Evolutionary conservation across 2,888 invertebrate species (phyloP), one percentile per base, ranked within the genome.

Genomic region (Hecatera dysodea): DNA sequence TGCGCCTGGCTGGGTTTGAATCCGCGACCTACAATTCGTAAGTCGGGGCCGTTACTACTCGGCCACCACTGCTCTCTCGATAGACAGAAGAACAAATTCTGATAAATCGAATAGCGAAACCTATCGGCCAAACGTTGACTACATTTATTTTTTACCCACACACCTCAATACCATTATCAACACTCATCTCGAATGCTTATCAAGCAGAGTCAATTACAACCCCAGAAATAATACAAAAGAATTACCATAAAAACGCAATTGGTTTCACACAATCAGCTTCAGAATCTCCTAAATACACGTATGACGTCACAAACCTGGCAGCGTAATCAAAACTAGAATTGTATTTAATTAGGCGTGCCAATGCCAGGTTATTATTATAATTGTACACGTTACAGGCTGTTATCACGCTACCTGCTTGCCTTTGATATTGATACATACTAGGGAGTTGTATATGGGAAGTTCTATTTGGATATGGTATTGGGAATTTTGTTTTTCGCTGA

Each of bases 361-460:
- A 82, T 53, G 61, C 52, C 3, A 71, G 69, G 81, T 82, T 79
- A 63, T 77, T 74, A 81, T 83, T 84, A 83, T 88, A 89, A 89
- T 89, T 88, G 86, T 75, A 64, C 61, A 39, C 72, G 75, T 84
- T 83, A 88, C 84, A 71, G 83, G 72, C 71, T 72, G 77, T 87
- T 84, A 85, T 75, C 87, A 89, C 87, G 89, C 86, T 82, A 88
- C 86, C 85, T 87, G 84, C 70, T 67, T 70, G 73, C 72, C 65
- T 75, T 70, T 82, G 78, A 85, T 88, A 88, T 86, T 88, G 87
- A 88, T 85, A 83, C 75, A 59, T 67, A 61, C 77, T 70, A 66
- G 57, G 68, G 56, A 67, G 52, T 42, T 27, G 55, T 42, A 22
- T 42, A 22, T 36, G 33, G 53, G 29, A 22, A 67, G 3, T 19